Evolutionary conservation across 1,140 invertebrate species (phyloP), one percentile per base, ranked within the genome.

Genomic region (Anastrepha ludens): DNA sequence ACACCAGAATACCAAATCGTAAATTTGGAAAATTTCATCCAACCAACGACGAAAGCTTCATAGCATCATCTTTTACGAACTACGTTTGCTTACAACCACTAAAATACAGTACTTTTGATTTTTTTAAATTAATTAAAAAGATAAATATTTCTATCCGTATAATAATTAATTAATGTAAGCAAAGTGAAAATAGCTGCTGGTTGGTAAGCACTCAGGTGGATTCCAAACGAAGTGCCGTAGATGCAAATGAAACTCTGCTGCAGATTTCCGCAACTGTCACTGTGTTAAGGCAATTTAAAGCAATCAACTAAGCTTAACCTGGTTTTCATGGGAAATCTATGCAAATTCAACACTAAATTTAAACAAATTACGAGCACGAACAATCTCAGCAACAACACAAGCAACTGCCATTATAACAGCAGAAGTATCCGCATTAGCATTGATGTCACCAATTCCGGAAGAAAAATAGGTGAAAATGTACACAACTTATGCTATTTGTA

Each of bases 291-390:
- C 29, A 29, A 85, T 59, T 85, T 85, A 17, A 55, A 59, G 29
- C 50, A 86, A 86, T 86, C 64, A 64, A 65, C 44, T 9, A 20
- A 86, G 44, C 59, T 86, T 86, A 86, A 86, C 59, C 60, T 64
- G 39, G 15, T 41, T 41, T 11, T 20, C 20, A 78, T 58, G 58
- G 39, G 8, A 50, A 81, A 81, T 59, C 74, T 87, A 87, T 87
- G 67, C 70, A 87, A 87, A 87, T 87, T 87, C 8, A 59, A 29
- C 70, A 70, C 55, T 47, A 50, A 87, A 87, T 87, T 78, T 78
- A 87, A 87, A 87, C 70, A 87, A 87, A 87, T 87, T 62, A 47
- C 67, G 39, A 44, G 39, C 67, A 74, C 41, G 67, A 41, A 74
- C 67, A 74, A 29, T 67, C 29, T 47, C 39, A 74, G 44, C 67